Percentiles rank a stretch among this genome's conserved stretches.
Conservation (phyloP, 2,797 vertebrate species). For the Coreius guichenoti region DNA sequence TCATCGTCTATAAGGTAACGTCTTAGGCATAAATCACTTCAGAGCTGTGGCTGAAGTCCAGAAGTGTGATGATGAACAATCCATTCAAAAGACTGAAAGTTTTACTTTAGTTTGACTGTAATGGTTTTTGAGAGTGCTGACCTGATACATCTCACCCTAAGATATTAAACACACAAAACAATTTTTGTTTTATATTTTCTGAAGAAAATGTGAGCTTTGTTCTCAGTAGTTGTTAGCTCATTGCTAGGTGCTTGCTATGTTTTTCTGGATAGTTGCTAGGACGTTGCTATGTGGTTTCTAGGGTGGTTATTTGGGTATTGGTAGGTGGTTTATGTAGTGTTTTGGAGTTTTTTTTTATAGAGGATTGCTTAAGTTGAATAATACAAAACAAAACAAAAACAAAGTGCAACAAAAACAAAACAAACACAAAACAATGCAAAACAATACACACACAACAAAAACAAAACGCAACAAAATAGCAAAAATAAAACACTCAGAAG, state of each 20-base stretch:
- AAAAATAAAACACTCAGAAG: neutral
- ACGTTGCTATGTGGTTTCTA: neutral
- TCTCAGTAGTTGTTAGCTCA: neutral
- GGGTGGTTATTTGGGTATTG: neutral
- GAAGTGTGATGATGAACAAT: slow-evolving; percentile 34
- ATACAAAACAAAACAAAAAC: neutral
- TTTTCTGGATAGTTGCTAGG: neutral
- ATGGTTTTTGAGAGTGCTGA: neutral
- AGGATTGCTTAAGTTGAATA: neutral
- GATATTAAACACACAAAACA: neutral
- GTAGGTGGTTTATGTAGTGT: neutral
- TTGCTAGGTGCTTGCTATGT: neutral
- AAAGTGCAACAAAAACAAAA: neutral
- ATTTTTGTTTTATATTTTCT: neutral
- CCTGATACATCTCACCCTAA: neutral
- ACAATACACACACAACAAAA: too few species aligned
- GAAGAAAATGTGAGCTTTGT: neutral
- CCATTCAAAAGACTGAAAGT: neutral
- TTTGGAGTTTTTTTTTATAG: neutral
- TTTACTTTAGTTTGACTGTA: neutral
- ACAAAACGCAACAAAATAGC: neutral
- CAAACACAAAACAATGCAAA: neutral
- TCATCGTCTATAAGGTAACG: slow-evolving; percentile 45
- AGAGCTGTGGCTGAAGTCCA: slow-evolving; percentile 24
- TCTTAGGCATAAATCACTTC: slow-evolving; percentile 44